Percentiles rank a stretch among this genome's conserved stretches.
Evolutionary conservation across 2,797 vertebrate species (phyloP).

Genomic region (Pantherophis vulpinus): DNA sequence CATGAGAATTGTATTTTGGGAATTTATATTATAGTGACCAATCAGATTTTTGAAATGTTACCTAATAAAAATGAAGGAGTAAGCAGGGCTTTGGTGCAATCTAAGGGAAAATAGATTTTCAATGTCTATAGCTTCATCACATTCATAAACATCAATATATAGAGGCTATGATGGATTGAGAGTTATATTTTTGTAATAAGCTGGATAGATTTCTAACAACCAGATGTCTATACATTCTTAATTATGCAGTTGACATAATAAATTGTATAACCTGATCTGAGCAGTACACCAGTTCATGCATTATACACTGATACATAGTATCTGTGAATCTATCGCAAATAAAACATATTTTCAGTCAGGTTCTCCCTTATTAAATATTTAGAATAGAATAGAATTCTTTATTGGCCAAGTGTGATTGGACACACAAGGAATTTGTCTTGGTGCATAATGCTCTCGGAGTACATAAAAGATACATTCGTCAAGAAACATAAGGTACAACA

Average conservation of each 20-base stretch:
- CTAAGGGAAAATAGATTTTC: background rate
- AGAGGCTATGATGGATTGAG: conserved; percentile 27
- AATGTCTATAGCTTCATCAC: conserved; percentile 35
- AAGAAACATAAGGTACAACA: no score
- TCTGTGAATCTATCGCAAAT: background rate
- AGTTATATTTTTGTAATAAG: conserved; percentile 12
- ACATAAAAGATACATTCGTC: no score
- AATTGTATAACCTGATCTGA: conserved; percentile 6
- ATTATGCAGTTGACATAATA: conserved; percentile 12
- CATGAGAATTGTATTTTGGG: background rate
- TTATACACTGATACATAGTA: background rate
- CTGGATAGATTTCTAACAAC: conserved; percentile 1
- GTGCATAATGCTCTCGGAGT: no score
- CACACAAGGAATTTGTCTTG: no score
- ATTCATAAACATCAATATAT: conserved; percentile 22
- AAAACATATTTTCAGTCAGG: background rate
- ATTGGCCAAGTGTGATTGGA: no score
- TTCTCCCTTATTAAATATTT: conserved; percentile 28
- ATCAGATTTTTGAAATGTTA: background rate
- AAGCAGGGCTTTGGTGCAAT: background rate
- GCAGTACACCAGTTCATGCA: background rate
- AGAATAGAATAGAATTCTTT: no score
- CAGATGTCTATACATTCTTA: conserved; percentile 36
- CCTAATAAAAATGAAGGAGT: conserved; percentile 1
- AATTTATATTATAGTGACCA: background rate